phyloP scores from a whole-genome alignment of 2,113 vertebrate genomes.

The Lamprotornis superbus region DNA sequence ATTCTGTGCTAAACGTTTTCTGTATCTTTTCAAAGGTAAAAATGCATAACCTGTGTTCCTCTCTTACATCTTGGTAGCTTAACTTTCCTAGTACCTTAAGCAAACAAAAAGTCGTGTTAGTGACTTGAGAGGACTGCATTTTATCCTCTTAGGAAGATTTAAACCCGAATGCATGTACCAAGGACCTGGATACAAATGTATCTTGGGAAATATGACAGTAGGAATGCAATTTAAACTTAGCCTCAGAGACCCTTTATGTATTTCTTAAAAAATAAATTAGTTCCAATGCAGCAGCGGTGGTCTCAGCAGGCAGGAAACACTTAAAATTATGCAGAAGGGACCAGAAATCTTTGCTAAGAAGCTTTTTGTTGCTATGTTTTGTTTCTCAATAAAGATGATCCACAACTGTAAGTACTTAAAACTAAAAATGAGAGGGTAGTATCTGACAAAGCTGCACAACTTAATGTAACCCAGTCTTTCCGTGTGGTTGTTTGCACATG shows the following conservation, averaged over 20 bases:
- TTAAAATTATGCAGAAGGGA: constrained; percentile 47
- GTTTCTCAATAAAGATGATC: constrained; percentile 41
- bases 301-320: constrained; percentile 40
- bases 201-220: constrained; percentile 28
- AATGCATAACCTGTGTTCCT: background rate
- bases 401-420: constrained; percentile 59
- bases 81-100: background rate
- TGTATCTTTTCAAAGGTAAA: background rate
- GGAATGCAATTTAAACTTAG: constrained; percentile 46
- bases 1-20: background rate
- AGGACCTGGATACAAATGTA: background rate
- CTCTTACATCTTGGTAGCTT: background rate
- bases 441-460: constrained; percentile 21
- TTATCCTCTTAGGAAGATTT: constrained; percentile 32
- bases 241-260: constrained; percentile 28
- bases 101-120: constrained; percentile 9
- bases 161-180: background rate
- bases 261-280: constrained; percentile 55
- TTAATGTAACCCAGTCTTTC: constrained; percentile 31
- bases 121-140: background rate
- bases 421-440: constrained; percentile 13
- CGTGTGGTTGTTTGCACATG: background rate
- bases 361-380: constrained; percentile 46
- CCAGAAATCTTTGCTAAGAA: constrained; percentile 41
- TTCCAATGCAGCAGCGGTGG: constrained; percentile 42